Evolutionary conservation across 2,113 vertebrate species (phyloP).

Genomic region (Rhynchomys soricoides): DNA sequence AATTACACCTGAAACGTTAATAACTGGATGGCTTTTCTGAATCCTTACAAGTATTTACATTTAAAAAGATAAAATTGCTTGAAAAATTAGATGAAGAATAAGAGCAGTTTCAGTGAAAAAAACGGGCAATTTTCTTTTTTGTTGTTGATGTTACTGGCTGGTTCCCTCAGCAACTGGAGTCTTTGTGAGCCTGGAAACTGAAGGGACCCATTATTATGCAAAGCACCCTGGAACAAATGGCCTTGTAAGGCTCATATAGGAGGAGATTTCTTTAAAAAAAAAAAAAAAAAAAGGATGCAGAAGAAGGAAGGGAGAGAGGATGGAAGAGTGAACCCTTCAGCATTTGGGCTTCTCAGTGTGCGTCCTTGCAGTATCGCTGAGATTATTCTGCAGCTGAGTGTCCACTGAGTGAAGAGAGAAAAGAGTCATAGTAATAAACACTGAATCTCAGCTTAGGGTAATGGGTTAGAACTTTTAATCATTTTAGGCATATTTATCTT

Average conservation of each 20-base stretch:
- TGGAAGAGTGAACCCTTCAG: conserved; percentile 82
- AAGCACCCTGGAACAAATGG: conserved; percentile 89
- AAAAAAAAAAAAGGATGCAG: conserved; percentile 78
- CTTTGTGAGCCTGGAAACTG: conserved; percentile 85
- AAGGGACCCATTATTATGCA: conserved; percentile 93
- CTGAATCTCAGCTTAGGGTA: conserved; percentile 69
- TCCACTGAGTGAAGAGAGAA: conserved; percentile 59
- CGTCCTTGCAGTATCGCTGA: conserved; percentile 82
- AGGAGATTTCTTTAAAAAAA: conserved; percentile 87
- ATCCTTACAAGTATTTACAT: conserved; percentile 83
- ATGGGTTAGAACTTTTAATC: conserved; percentile 72
- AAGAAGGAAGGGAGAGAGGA: conserved; percentile 74
- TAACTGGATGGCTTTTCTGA: conserved; percentile 81
- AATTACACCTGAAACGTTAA: conserved; percentile 85
- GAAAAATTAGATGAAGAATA: conserved; percentile 71
- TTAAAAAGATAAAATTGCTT: conserved; percentile 82
- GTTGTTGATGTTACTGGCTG: conserved; percentile 78
- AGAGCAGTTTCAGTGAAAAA: conserved; percentile 79
- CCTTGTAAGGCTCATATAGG: conserved; percentile 89
- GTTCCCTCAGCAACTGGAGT: conserved; percentile 78
- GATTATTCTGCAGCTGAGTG: conserved; percentile 82
- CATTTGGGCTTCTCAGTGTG: conserved; percentile 83
- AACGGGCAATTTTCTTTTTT: conserved; percentile 84
- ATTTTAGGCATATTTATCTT: conserved; percentile 66
- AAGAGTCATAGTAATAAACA: conserved; percentile 64